These are phyloP conservation scores for Elgaria multicarinata DNA, from an alignment of 2,113 vertebrate genomes.

Conservation along the genomic window DNA sequence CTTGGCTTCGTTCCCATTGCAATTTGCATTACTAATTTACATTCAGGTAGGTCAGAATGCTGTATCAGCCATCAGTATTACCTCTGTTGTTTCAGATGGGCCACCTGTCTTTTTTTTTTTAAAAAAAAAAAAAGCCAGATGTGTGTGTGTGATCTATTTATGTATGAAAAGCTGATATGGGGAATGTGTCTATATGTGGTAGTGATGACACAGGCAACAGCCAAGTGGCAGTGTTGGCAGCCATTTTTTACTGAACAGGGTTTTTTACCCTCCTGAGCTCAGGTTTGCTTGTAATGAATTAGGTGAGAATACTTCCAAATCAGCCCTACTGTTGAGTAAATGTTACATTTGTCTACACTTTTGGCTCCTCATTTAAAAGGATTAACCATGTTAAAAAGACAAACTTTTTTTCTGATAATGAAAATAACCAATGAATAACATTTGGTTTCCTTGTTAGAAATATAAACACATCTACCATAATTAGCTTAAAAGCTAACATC, in stretches of 20 bases:
- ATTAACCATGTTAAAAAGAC: constrained; percentile 30
- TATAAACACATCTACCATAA: constrained; percentile 56
- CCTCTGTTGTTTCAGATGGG: background rate
- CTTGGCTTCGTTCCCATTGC: background rate
- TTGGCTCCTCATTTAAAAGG: constrained; percentile 7
- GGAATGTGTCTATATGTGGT: background rate
- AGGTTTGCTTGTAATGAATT: background rate
- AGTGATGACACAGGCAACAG: background rate
- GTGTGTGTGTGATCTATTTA: background rate
- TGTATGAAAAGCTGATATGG: background rate
- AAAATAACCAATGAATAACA: constrained; percentile 37
- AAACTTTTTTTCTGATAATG: constrained; percentile 45
- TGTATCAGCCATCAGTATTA: background rate
- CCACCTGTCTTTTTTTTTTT: background rate
- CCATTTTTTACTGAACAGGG: background rate
- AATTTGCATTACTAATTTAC: background rate
- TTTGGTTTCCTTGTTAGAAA: constrained; percentile 57
- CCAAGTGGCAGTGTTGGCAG: background rate
- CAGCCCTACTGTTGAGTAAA: background rate
- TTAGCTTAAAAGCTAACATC: constrained; percentile 65
- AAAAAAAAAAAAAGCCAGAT: background rate
- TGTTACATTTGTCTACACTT: background rate
- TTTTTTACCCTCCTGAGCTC: too few relatives aligned
- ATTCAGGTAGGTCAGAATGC: background rate
- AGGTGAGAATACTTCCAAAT: background rate